Percentiles rank a stretch among this genome's conserved stretches.
phyloP scores from a whole-genome alignment of 2,113 vertebrate genomes.

The Ictidomys tridecemlineatus region DNA sequence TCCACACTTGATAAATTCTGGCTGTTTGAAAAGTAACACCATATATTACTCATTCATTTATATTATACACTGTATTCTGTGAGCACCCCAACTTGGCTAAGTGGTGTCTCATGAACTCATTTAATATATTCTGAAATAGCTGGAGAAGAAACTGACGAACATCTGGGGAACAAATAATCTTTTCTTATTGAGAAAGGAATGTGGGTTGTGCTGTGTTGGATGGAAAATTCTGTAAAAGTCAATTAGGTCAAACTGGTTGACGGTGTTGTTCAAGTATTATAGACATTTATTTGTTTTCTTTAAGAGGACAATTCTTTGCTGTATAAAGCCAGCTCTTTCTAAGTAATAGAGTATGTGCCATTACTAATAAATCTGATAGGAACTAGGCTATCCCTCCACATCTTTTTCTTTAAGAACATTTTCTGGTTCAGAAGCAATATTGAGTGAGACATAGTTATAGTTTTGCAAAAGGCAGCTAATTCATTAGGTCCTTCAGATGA shows the following conservation, averaged over 20 bases:
- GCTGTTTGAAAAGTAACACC: background rate
- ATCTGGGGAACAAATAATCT: background rate
- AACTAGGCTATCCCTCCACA: background rate
- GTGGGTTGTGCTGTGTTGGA: background rate
- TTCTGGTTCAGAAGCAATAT: slow-evolving; percentile 47
- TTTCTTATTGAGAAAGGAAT: background rate
- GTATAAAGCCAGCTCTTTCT: background rate
- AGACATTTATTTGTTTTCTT: background rate
- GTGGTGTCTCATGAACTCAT: background rate
- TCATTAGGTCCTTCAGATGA: background rate
- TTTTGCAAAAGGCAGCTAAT: background rate
- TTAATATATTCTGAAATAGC: background rate
- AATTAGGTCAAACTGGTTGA: background rate
- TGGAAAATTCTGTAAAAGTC: background rate
- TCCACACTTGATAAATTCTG: background rate
- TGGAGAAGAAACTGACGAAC: background rate
- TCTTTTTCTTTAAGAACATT: background rate
- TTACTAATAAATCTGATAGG: background rate
- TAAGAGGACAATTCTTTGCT: background rate
- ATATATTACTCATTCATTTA: background rate
- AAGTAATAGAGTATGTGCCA: background rate
- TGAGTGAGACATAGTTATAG: background rate
- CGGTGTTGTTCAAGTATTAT: background rate
- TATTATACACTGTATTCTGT: background rate
- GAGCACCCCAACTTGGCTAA: background rate